Conservation (phyloP, 2,888 invertebrate genomes). For the Chloromyia formosa region DNA sequence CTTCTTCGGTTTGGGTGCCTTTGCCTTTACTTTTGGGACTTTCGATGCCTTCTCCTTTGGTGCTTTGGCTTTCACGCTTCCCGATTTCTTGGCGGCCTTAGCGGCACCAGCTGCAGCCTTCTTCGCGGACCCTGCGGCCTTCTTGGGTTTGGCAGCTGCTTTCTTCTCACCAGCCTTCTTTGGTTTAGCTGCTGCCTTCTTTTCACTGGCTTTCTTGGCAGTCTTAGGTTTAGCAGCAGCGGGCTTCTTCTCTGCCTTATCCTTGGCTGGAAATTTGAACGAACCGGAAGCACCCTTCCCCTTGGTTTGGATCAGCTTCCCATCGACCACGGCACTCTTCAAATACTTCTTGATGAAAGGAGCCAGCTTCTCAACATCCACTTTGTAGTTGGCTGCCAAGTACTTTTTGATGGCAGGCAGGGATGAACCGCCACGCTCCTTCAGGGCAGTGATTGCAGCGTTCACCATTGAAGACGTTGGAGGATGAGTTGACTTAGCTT, state of each 20-base stretch:
- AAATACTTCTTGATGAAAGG: conserved; percentile 70
- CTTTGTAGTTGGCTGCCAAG: conserved; percentile 68
- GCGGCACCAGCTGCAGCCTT: background rate
- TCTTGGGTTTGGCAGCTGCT: conserved; percentile 42
- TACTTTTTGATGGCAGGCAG: conserved; percentile 68
- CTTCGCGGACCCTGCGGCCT: conserved; percentile 10
- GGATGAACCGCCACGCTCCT: conserved; percentile 70
- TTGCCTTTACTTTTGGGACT: too few species aligned
- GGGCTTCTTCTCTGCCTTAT: conserved; percentile 49
- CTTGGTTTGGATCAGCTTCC: conserved; percentile 59
- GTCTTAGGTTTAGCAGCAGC: background rate
- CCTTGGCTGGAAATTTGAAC: conserved; percentile 51
- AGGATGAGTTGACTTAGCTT: conserved; percentile 60
- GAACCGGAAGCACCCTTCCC: conserved; percentile 54
- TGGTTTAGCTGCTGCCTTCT: conserved; percentile 42
- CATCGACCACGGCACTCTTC: conserved; percentile 67
- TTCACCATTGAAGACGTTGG: conserved; percentile 68
- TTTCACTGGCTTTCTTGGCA: conserved; percentile 9
- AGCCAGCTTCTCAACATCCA: conserved; percentile 69
- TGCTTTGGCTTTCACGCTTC: conserved; percentile 6
- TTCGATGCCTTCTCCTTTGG: background rate
- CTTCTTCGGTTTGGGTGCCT: too few species aligned
- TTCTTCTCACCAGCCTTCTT: conserved; percentile 6
- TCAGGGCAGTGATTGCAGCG: conserved; percentile 66
- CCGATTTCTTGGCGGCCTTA: conserved; percentile 27